phyloP scores from a whole-genome alignment of 2,797 vertebrate species.

The Apogon talboti region DNA sequence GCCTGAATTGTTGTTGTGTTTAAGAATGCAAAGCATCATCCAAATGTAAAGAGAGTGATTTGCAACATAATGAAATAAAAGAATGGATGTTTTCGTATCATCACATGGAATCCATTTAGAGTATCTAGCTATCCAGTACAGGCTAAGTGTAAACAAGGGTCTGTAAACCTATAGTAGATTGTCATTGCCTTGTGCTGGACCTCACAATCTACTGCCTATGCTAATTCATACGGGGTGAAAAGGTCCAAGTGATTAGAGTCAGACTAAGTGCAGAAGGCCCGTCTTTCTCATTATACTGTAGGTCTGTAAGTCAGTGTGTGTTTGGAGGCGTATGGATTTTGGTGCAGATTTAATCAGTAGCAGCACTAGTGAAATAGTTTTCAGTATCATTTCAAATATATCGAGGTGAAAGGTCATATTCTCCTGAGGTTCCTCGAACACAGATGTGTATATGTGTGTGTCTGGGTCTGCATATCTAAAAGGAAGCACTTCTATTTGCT shows the following conservation, averaged over 20 bases:
- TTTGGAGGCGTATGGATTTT: not conserved
- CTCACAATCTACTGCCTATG: not conserved
- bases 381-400: constrained; percentile 23
- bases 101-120: no score
- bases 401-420: constrained; percentile 64
- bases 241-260: constrained; percentile 10
- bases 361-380: constrained; percentile 3
- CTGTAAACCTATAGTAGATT: not conserved
- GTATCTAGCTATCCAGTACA: no score
- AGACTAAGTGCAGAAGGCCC: constrained; percentile 5
- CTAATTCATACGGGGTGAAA: constrained; percentile 13
- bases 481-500: constrained; percentile 53
- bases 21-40: no score
- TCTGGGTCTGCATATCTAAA: constrained; percentile 21
- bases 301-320: not conserved
- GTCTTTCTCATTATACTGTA: not conserved
- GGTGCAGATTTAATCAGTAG: not conserved
- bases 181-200: constrained; percentile 19
- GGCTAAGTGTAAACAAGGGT: not conserved
- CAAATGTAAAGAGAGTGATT: no score
- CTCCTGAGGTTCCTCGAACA: constrained; percentile 31
- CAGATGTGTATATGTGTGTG: constrained; percentile 23
- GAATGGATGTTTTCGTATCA: no score
- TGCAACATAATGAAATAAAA: no score
- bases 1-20: no score